Evolutionary conservation across 1,140 invertebrate species (phyloP).

Genomic region (Drosophila melanica): DNA sequence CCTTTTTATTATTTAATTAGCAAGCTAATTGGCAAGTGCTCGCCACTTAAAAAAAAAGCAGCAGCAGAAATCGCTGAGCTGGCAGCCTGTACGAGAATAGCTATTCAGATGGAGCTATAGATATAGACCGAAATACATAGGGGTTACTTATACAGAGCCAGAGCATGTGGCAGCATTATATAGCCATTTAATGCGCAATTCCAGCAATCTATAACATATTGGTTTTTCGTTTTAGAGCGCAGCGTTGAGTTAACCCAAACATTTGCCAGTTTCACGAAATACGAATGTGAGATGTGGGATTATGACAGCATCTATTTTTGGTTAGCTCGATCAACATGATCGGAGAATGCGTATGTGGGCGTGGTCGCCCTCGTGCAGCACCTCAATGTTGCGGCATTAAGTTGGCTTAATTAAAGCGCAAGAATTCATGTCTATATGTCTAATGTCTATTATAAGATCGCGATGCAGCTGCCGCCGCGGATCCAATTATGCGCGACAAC

Average conservation of each 20-base stretch:
- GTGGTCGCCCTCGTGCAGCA: constrained; percentile 27
- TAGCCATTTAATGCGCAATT: constrained; percentile 40
- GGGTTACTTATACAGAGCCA: constrained; percentile 6
- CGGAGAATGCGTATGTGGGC: constrained; percentile 50
- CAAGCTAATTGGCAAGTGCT: constrained; percentile 79
- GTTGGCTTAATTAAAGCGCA: constrained; percentile 73
- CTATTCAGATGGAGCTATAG: constrained; percentile 40
- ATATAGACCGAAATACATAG: constrained; percentile 22
- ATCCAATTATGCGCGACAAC: constrained; percentile 72
- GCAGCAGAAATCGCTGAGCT: constrained; percentile 6
- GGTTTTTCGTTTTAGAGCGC: constrained; percentile 49
- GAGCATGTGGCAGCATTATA: neutral
- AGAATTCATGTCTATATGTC: constrained; percentile 50
- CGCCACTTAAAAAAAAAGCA: neutral
- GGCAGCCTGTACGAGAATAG: constrained; percentile 38
- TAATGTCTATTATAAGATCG: constrained; percentile 43
- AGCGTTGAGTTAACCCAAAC: constrained; percentile 22
- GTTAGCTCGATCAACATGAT: constrained; percentile 27
- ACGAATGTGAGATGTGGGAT: constrained; percentile 50
- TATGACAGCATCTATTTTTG: constrained; percentile 74
- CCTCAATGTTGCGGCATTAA: constrained; percentile 61
- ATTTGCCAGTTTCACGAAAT: neutral
- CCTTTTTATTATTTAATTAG: constrained; percentile 81
- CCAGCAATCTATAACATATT: constrained; percentile 21
- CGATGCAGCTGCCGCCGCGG: constrained; percentile 56